Evolutionary conservation across 30 jellyfish, hydroid and myxozoan species (phyloP), one percentile per base, ranked within the genome.

Genomic region (Chrysaora quinquecirrha): DNA sequence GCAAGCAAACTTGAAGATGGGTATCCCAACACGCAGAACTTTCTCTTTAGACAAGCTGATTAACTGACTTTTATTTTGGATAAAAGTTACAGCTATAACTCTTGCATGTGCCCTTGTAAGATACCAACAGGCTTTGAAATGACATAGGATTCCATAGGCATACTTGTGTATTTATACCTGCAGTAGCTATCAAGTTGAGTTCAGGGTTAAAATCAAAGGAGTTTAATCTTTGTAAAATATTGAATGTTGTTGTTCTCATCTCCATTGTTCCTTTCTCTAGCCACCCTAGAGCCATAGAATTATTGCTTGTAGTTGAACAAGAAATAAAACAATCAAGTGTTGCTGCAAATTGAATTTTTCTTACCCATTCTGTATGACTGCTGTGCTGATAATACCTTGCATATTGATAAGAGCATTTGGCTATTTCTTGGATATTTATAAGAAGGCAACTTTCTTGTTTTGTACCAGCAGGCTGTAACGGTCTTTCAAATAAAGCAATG

Each of bases 91-190:
- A 38, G 87, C 84, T 23, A 82, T 69, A 11, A 94, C 96, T 63
- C 90, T 79, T 87, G 97, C 97, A 83, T 88, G 73, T 94, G 99
- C 21, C 97, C 99, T 67, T 95, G 96, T 34, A 94, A 50, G 18
- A 87, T 68, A 16, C 99, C 99, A 48, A 94, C 89, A 1, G 99
- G 99, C 48, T 94, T 94, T 1, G 96, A 87, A 10, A 83, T 83
- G 68, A 87, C 97, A 80, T 81, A 94, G 99, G 99, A 76, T 94
- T 94, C 99, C 99, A 94, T 48, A 94, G 52, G 48, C 99, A 94
- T 19, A 94, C 95, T 9, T 71, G 96, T 31, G 91, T 79, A 60
- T 94, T 88, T 16, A 94, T 87, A 1, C 99, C 99, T 43, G 99
- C 99, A 56, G 99, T 80, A 3, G 99, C 99, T 48, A 94, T 94